phyloP scores from a whole-genome alignment of 2,888 invertebrate genomes.

The Chrysolina oricalcia region DNA sequence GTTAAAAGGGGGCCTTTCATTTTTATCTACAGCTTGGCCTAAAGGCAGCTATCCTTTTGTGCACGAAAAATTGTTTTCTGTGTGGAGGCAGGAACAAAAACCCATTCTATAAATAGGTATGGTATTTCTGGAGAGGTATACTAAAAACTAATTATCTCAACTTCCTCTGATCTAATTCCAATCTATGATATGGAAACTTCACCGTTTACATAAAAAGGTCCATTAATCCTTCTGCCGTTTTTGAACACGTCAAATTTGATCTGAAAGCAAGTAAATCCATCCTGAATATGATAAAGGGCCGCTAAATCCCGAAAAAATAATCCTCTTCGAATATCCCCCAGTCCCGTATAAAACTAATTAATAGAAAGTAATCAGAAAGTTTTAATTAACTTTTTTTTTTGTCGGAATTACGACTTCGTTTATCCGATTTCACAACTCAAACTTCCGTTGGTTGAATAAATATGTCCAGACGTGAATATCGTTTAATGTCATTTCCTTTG shows the following conservation, averaged over 20 bases:
- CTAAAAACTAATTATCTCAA: too few relatives aligned
- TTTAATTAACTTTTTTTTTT: constrained; percentile 40
- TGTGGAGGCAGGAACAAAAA: too few relatives aligned
- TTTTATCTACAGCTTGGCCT: too few relatives aligned
- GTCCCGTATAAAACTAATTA: constrained; percentile 42
- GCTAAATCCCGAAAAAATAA: constrained; percentile 19
- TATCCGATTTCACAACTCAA: background rate
- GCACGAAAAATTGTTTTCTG: too few relatives aligned
- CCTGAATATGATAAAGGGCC: background rate
- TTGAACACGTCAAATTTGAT: background rate
- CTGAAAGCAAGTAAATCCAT: constrained; percentile 7
- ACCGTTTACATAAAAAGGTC: background rate
- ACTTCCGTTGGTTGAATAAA: constrained; percentile 23
- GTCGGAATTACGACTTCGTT: background rate
- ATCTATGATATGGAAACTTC: too few relatives aligned
- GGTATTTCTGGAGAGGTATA: too few relatives aligned
- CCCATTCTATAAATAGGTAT: too few relatives aligned
- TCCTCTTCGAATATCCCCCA: constrained; percentile 1
- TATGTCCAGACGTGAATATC: background rate
- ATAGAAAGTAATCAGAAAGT: constrained; percentile 39
- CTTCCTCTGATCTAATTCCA: too few relatives aligned
- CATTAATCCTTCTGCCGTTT: background rate
- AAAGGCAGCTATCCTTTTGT: too few relatives aligned
- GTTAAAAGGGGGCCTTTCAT: too few relatives aligned
- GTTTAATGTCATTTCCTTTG: background rate